These are phyloP conservation scores for Calosoma granatense DNA, from an alignment of 1,140 invertebrate species.

Conservation along the genomic window DNA sequence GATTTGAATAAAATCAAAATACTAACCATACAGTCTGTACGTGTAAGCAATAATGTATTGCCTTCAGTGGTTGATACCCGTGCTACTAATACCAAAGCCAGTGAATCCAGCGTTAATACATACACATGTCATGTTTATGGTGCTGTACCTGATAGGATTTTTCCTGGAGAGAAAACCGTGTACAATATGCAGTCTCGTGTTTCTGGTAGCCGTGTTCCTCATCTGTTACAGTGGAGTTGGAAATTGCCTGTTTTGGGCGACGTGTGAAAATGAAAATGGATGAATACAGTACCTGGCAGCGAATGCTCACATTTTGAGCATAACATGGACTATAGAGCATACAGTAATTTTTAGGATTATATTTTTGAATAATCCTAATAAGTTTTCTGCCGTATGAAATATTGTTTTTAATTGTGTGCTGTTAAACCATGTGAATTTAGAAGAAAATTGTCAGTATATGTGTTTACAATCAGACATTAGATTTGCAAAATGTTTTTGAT, in stretches of 20 bases:
- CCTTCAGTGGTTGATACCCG: conserved; percentile 95
- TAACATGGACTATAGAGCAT: neutral
- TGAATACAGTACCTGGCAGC: conserved; percentile 10
- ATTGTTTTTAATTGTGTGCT: neutral
- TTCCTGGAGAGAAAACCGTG: conserved; percentile 94
- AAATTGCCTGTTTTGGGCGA: conserved; percentile 86
- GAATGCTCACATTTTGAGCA: neutral
- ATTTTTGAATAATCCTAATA: neutral
- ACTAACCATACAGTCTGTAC: neutral
- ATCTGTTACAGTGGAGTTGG: conserved; percentile 94
- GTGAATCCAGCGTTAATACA: conserved; percentile 87
- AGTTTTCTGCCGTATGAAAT: neutral
- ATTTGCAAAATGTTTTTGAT: neutral
- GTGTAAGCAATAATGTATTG: conserved; percentile 79
- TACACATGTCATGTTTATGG: conserved; percentile 95
- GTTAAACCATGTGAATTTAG: neutral
- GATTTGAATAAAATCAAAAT: neutral
- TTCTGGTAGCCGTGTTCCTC: conserved; percentile 81
- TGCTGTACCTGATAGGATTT: conserved; percentile 84
- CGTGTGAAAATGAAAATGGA: conserved; percentile 56
- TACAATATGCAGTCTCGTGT: conserved; percentile 90
- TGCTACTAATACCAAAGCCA: conserved; percentile 93
- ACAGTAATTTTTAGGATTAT: neutral
- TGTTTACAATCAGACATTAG: neutral
- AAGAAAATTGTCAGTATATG: no score